Conservation (phyloP, 2,888 invertebrate genomes). For the Trichogramma evanescens region DNA sequence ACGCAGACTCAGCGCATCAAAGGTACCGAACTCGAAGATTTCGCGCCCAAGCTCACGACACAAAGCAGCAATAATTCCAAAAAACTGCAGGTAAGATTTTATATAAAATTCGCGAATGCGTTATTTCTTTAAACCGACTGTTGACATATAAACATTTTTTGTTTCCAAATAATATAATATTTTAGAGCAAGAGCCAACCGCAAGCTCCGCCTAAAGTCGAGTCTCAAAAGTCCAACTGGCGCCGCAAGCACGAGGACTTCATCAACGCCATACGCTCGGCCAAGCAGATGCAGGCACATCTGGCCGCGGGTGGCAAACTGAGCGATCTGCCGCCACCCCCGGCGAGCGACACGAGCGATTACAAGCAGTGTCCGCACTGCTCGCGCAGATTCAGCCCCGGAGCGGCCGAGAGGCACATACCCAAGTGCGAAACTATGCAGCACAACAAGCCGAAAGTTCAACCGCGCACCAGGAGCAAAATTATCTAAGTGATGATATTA, state of each 20-base stretch:
- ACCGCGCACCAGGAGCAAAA: conserved; percentile 30
- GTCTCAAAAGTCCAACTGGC: conserved; percentile 62
- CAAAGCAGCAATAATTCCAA: conserved; percentile 1
- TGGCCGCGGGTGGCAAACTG: conserved; percentile 78
- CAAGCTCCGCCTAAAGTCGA: conserved; percentile 35
- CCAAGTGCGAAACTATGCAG: conserved; percentile 77
- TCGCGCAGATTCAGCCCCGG: conserved; percentile 73
- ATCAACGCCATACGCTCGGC: conserved; percentile 85
- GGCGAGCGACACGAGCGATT: conserved; percentile 82
- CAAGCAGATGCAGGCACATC: conserved; percentile 71
- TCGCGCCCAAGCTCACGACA: conserved; percentile 49
- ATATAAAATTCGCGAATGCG: not conserved
- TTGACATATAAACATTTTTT: not conserved
- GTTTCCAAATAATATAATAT: not conserved
- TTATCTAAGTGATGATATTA: conserved; percentile 1
- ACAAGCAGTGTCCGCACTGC: conserved; percentile 85
- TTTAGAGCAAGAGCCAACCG: conserved; percentile 1
- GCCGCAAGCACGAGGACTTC: conserved; percentile 89
- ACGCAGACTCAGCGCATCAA: conserved; percentile 80
- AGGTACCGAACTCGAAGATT: conserved; percentile 84
- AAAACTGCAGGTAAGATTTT: not conserved
- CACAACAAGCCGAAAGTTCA: conserved; percentile 67
- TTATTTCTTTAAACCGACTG: not conserved
- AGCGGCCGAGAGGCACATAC: conserved; percentile 86
- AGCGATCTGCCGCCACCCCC: conserved; percentile 86